Evolutionary conservation across 2,113 vertebrate genomes (phyloP), one percentile per base, ranked within the genome.

Genomic region (Scopus umbretta): DNA sequence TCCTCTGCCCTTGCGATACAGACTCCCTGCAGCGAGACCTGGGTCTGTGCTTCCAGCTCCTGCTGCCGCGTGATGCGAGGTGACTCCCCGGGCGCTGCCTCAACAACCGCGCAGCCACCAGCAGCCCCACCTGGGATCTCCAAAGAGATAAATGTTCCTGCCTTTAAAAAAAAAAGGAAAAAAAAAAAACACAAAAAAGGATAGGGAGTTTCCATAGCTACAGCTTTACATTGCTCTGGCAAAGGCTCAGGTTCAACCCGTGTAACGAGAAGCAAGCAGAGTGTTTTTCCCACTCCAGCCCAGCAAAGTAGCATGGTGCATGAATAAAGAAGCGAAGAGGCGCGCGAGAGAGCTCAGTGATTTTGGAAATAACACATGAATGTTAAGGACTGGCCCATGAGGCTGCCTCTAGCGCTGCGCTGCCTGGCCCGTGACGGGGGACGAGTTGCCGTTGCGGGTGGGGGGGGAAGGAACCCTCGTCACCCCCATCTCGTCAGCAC

Each of bases 151-250:
- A 3, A 89, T 6, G 4, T 19, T 53, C 7, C 7, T 50, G 59
- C 18, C 32, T 78, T 63, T 4, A 19, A 87, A 59, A 56, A n/a
- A 18, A 42, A 43, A 75, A 47, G 16, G 27, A 47, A 47, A 66
- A 67, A 30, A 26, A 19, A 26, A 42, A 43, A 38, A 4, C n/a
- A 43, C 22, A 30, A 73, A 40, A 61, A 68, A 32, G 80, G 80
- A 45, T 71, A 62, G 66, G 88, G 76, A 59, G 98, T 97, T 97
- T 94, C 98, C 97, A 97, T 96, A 97, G 97, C 95, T 96, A 97
- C 97, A 45, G 85, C 43, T 79, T 95, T 47, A 70, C 80, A 61
- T 43, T 4, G 40, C 59, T 36, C 19, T 49, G 62, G 63, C 29
- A 9, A 11, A 53, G 49, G 72, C 76, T 90, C 79, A 6, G 42